These are phyloP conservation scores for Ichneumon xanthorius DNA, from an alignment of 2,888 invertebrate genomes.

Conservation along the genomic window DNA sequence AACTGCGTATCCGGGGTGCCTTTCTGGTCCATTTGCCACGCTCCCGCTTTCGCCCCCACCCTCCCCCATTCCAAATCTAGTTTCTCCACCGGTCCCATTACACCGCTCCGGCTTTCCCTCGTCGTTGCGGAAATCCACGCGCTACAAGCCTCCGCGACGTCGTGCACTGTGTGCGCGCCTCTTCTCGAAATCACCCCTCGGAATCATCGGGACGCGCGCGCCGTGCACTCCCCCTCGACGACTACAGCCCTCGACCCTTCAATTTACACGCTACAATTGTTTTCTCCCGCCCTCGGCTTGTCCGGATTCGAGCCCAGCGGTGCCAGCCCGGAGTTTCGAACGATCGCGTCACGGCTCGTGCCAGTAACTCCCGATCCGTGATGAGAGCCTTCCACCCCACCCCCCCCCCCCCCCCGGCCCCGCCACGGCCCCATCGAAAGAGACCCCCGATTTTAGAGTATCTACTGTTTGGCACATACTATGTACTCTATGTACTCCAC, in stretches of 20 bases:
- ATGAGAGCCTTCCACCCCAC: conserved; percentile 15
- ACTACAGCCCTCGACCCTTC: conserved; percentile 63
- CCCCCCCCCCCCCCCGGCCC: neutral
- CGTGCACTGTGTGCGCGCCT: conserved; percentile 19
- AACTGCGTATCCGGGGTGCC: conserved; percentile 52
- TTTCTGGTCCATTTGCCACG: conserved; percentile 77
- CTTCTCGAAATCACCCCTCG: conserved; percentile 40
- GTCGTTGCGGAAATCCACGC: conserved; percentile 56
- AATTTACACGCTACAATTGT: conserved; percentile 77
- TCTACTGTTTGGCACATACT: conserved; percentile 15
- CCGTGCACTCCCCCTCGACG: conserved; percentile 64
- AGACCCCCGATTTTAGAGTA: conserved; percentile 30
- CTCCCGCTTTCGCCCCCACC: conserved; percentile 60
- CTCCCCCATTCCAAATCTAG: conserved; percentile 45
- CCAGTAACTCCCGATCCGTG: conserved; percentile 57
- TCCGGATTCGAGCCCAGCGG: conserved; percentile 15
- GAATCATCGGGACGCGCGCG: conserved; percentile 63
- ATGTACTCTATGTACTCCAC: neutral
- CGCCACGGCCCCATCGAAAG: neutral
- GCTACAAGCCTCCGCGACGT: conserved; percentile 52
- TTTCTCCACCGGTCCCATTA: conserved; percentile 41
- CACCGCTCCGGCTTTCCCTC: conserved; percentile 31
- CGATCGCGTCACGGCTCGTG: conserved; percentile 60
- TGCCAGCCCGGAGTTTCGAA: conserved; percentile 11
- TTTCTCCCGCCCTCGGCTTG: conserved; percentile 67